phyloP scores from a whole-genome alignment of 2,797 vertebrate genomes.

The Hippocampus kuda region DNA sequence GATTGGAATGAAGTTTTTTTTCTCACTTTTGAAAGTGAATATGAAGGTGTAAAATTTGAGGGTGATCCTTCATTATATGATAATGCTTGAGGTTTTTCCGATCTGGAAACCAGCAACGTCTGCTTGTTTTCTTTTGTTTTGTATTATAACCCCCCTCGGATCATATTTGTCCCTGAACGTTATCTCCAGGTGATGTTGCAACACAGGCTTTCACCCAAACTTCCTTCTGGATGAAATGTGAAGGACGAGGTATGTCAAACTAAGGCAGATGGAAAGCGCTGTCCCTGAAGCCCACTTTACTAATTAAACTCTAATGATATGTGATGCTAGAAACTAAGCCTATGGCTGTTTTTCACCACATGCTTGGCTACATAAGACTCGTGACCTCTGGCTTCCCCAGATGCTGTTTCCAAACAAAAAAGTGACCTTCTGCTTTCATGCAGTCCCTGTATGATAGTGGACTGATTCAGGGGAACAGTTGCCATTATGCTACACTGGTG shows the following conservation, averaged over 20 bases:
- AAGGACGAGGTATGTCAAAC: slow-evolving; percentile 43
- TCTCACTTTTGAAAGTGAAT: too few relatives aligned
- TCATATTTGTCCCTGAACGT: not conserved
- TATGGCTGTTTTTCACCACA: slow-evolving; percentile 38
- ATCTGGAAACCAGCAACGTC: not conserved
- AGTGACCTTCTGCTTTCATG: slow-evolving; percentile 12
- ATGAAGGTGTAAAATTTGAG: too few relatives aligned
- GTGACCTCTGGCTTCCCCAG: slow-evolving; percentile 48
- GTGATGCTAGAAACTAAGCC: slow-evolving; percentile 36
- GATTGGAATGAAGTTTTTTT: too few relatives aligned
- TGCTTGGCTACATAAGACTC: slow-evolving; percentile 34
- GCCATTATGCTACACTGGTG: not conserved
- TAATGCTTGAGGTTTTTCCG: not conserved
- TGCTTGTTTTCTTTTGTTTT: too few relatives aligned
- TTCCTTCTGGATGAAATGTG: slow-evolving; percentile 23
- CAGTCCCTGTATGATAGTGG: slow-evolving; percentile 3
- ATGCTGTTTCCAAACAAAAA: slow-evolving; percentile 33
- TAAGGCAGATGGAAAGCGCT: slow-evolving; percentile 38
- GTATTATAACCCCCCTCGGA: too few relatives aligned
- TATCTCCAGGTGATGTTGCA: not conserved
- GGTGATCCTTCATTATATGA: not conserved
- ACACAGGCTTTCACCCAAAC: slow-evolving; percentile 6
- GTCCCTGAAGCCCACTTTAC: slow-evolving; percentile 41
- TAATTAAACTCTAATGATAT: slow-evolving; percentile 50
- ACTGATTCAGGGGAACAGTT: slow-evolving; percentile 18